Evolutionary conservation across 2,888 invertebrate genomes (phyloP), one percentile per base, ranked within the genome.

Genomic region (Baronia brevicornis): DNA sequence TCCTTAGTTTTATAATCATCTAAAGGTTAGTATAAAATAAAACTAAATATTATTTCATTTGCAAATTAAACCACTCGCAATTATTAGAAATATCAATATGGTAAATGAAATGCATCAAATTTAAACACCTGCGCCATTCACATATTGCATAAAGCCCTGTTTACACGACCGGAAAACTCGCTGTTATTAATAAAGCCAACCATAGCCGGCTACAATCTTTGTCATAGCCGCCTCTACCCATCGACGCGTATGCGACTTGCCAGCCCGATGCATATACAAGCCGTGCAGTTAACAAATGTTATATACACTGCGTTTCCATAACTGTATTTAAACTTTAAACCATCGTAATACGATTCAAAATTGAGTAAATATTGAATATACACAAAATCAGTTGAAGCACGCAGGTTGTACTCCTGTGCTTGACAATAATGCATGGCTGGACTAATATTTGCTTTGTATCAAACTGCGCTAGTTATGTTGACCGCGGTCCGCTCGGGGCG

Each of bases 401-500:
- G 28, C 38, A 51, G 48, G 45, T 50, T 46, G 48, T 57, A 60
- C 61, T 63, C 54, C 68, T 73, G 73, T 63, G 77, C 78, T 79
- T 82, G 82, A 82, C 84, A 82, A 82, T 82, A 84, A 79, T 82
- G 84, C 84, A 82, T 84, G 84, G 80, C 59, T 75, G 78, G 43
- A 49, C 80, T 82, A 82, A 82, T 80, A 72, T 84, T 82, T 79
- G 79, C 79, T 79, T 80, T 82, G 80, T 80, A 73, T 69, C 74
- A 63, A 63, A 65, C 67, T 64, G 64, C 66, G 72, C 72, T 75
- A 78, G 79, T 68, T 70, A 68, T 63, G 72, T 62, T 67, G 71
- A 64, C 77, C 75, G 64, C 65, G 67, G 62, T 48, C 46, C 59
- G 77, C 80, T 72, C 55, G 63, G 64, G 74, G 82, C 79, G 72